These are phyloP conservation scores for Drosophila atroscutellata DNA, from an alignment of 2,888 invertebrate genomes.

Conservation along the genomic window DNA sequence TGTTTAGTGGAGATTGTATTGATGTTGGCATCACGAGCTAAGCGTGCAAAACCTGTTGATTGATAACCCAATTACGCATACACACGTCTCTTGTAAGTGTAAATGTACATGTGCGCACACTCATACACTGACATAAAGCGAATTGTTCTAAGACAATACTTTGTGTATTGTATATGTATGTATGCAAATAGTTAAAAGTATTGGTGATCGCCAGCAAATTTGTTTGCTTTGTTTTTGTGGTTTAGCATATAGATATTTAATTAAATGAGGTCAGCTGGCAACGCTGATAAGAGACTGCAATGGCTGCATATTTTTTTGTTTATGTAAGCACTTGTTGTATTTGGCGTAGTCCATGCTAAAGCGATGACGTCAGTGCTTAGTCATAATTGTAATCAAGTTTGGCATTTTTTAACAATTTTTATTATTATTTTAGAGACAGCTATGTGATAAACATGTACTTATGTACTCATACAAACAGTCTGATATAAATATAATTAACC, in stretches of 20 bases:
- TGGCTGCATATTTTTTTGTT: constrained; percentile 10
- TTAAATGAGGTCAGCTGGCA: constrained; percentile 39
- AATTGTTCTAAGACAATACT: constrained; percentile 13
- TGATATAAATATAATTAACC: not conserved
- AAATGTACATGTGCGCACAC: constrained; percentile 16
- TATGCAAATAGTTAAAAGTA: not conserved
- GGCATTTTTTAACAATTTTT: not conserved
- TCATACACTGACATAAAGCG: not conserved
- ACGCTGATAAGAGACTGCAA: constrained; percentile 13
- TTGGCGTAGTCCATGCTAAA: not conserved
- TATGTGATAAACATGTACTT: not conserved
- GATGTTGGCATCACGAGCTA: constrained; percentile 5
- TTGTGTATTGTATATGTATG: not conserved
- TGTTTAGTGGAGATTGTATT: not conserved
- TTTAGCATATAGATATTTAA: constrained; percentile 28
- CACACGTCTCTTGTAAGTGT: constrained; percentile 1
- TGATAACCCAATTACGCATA: constrained; percentile 45
- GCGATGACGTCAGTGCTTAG: constrained; percentile 45
- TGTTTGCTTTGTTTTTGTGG: constrained; percentile 20
- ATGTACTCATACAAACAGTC: not conserved
- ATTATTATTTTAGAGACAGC: not conserved
- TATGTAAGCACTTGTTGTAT: constrained; percentile 19
- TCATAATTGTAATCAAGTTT: not conserved
- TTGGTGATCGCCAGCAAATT: constrained; percentile 19
- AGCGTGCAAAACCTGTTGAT: constrained; percentile 64